Percentiles rank a stretch among this genome's conserved stretches.
Evolutionary conservation across 2,113 vertebrate genomes (phyloP).

Genomic region (Circaetus gallicus): DNA sequence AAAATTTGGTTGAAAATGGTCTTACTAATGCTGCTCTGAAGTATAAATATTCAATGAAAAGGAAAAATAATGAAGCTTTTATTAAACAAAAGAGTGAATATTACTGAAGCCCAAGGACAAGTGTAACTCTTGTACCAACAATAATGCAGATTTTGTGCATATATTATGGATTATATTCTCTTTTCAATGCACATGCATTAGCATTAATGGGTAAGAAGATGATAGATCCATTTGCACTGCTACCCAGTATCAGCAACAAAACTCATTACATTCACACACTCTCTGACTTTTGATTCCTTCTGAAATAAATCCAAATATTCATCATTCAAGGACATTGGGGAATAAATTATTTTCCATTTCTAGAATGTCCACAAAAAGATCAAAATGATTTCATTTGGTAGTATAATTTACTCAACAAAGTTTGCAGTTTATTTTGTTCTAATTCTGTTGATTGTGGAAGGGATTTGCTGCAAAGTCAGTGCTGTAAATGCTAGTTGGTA

Average conservation of each 20-base stretch:
- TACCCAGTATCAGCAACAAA: neutral
- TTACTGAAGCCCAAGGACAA: conserved; percentile 35
- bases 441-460: neutral
- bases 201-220: conserved; percentile 20
- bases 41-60: conserved; percentile 53
- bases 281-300: neutral
- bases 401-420: conserved; percentile 24
- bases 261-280: neutral
- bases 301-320: conserved; percentile 48
- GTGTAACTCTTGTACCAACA: neutral
- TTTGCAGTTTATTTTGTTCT: conserved; percentile 6
- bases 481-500: neutral
- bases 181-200: conserved; percentile 35
- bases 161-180: neutral
- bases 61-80: conserved; percentile 59
- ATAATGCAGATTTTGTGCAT: conserved; percentile 27
- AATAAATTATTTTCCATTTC: conserved; percentile 35
- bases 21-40: conserved; percentile 21
- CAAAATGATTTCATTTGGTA: conserved; percentile 33
- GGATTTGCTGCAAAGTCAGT: neutral
- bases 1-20: conserved; percentile 11
- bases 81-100: conserved; percentile 40
- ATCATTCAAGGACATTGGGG: neutral
- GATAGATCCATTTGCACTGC: conserved; percentile 30
- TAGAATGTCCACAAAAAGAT: conserved; percentile 34